Evolutionary conservation across 2,797 vertebrate genomes (phyloP).

Genomic region (Dendrocincla tyrannina): DNA sequence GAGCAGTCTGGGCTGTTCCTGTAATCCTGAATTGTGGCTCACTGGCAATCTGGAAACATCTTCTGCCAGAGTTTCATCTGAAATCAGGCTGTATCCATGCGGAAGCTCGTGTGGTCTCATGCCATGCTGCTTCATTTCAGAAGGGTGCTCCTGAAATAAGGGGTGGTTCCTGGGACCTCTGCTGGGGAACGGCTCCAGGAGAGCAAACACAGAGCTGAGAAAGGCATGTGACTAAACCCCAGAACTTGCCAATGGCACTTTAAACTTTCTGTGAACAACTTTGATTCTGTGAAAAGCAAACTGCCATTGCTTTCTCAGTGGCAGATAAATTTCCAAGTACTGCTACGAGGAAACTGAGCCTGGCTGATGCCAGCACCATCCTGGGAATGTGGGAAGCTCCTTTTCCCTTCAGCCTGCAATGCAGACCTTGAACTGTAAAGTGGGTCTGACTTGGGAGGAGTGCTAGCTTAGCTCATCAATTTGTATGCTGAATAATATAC

Average conservation of each 20-base stretch:
- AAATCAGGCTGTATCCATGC: not conserved
- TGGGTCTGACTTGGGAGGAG: not conserved
- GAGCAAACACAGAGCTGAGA: rapidly evolving
- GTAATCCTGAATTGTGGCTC: not conserved
- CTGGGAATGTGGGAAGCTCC: not conserved
- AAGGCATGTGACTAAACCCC: not conserved
- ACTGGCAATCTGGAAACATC: not conserved
- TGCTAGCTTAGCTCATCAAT: not conserved
- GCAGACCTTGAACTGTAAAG: not conserved
- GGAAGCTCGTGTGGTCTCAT: not conserved
- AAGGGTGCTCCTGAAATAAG: not conserved
- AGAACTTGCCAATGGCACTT: not conserved
- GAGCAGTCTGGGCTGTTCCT: not conserved
- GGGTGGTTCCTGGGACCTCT: not conserved
- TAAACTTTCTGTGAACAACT: not conserved
- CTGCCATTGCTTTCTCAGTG: not conserved
- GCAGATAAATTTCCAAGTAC: not conserved
- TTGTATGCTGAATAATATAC: not conserved
- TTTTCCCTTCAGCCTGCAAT: not conserved
- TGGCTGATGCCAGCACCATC: not conserved
- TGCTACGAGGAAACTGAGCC: not conserved
- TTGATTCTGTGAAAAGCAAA: not conserved
- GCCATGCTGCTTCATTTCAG: not conserved
- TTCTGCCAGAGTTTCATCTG: not conserved
- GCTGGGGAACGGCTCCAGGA: not conserved